A percentile compares a stretch with the other conserved stretches of the same genome.
Evolutionary conservation across 2,797 vertebrate genomes (phyloP).

Genomic region (Scolopax rusticola): DNA sequence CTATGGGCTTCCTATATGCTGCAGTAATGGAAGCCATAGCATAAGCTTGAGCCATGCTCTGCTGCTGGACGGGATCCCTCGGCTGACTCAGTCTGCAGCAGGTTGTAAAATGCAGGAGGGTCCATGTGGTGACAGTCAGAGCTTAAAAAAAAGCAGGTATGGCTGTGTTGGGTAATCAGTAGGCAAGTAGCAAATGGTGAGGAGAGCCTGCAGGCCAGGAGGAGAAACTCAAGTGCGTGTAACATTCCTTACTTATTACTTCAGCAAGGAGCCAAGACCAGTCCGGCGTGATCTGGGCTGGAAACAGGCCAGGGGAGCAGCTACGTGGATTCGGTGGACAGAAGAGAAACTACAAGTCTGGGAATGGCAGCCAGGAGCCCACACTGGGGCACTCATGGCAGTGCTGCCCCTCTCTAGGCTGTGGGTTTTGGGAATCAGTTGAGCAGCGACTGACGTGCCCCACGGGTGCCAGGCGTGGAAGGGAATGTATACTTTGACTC

Average conservation of each 20-base stretch:
- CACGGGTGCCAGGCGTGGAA: background rate
- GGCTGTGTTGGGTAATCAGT: background rate
- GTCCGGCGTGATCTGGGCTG: background rate
- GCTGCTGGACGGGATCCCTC: background rate
- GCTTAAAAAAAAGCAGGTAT: background rate
- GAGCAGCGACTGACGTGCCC: background rate
- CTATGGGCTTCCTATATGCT: background rate
- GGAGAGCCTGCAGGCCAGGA: background rate
- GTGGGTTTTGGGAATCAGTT: background rate
- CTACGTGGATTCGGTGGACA: fast-evolving
- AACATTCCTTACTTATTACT: conserved; percentile 9
- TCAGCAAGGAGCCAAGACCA: background rate
- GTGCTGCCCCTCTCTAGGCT: background rate
- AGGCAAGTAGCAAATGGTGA: background rate
- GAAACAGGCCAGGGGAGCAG: background rate
- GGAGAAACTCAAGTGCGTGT: background rate
- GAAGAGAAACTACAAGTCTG: background rate
- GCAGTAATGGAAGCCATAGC: background rate
- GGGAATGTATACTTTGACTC: background rate
- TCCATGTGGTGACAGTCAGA: background rate
- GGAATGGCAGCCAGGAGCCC: background rate
- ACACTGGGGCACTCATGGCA: fast-evolving
- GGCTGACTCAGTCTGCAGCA: background rate
- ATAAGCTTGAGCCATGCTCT: background rate
- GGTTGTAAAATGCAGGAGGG: background rate